Conservation (phyloP, 2,113 vertebrate genomes). For the Pelecanus crispus region DNA sequence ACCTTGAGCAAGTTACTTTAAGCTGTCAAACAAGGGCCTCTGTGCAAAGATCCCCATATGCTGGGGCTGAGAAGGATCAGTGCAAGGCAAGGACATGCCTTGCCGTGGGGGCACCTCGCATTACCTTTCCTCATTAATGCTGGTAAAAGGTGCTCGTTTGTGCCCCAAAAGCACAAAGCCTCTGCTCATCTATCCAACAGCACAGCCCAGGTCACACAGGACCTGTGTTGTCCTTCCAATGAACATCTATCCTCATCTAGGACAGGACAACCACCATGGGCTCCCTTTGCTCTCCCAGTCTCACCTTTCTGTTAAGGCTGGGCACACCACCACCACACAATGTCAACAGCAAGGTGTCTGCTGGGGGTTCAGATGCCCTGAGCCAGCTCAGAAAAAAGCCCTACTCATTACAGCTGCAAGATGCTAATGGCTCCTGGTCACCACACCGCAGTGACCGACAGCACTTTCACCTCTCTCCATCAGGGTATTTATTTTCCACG, state of each 20-base stretch:
- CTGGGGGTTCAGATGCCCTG: not conserved
- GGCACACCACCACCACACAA: not conserved
- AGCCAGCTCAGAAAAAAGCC: not conserved
- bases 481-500: not conserved
- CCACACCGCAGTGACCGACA: not conserved
- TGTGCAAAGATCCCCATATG: not conserved
- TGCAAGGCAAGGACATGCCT: not conserved
- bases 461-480: not conserved
- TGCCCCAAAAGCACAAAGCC: not conserved
- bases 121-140: not conserved
- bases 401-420: not conserved
- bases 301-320: not conserved
- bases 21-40: not conserved
- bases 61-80: not conserved
- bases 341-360: not conserved
- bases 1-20: not conserved
- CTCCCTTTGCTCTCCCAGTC: not conserved
- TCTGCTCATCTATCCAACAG: not conserved
- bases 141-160: not conserved
- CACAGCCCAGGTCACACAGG: not conserved
- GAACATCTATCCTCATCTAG: not conserved
- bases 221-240: not conserved
- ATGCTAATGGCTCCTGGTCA: not conserved
- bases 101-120: accelerated
- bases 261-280: too few species aligned